Evolutionary conservation across 2,113 vertebrate genomes (phyloP).

Genomic region (Cygnus atratus): DNA sequence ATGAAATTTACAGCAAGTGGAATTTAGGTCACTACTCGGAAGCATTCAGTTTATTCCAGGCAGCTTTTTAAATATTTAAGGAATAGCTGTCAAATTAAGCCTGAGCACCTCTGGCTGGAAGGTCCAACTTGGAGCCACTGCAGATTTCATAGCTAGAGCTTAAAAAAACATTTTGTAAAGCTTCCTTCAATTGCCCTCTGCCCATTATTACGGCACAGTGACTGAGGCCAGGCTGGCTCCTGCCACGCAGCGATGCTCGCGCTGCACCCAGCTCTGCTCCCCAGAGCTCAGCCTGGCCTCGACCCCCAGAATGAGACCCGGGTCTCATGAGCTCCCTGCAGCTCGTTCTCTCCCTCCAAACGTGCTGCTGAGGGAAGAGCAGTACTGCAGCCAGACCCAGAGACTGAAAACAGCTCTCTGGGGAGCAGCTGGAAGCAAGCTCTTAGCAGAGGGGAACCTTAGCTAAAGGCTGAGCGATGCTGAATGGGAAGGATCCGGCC

Average conservation of each 20-base stretch:
- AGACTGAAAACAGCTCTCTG: not conserved
- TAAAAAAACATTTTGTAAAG: not conserved
- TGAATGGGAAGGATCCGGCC: not conserved
- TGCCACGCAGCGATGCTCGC: not conserved
- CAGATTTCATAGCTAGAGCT: not conserved
- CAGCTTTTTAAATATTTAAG: slow-evolving; percentile 69
- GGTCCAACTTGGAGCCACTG: not conserved
- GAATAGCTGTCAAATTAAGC: slow-evolving; percentile 52
- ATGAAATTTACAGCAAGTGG: slow-evolving; percentile 69
- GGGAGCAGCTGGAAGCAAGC: not conserved
- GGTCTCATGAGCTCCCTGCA: not conserved
- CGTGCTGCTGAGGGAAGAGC: not conserved
- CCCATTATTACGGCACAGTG: not conserved
- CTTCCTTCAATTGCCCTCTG: not conserved
- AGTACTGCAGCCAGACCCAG: not conserved
- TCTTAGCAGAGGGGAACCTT: not conserved
- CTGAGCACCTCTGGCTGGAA: slow-evolving; percentile 2
- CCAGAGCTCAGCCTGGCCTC: not conserved
- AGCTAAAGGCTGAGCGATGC: not conserved
- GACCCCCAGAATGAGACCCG: too few species aligned
- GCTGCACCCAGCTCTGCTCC: not conserved
- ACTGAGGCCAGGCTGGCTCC: not conserved
- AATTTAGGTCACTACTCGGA: slow-evolving; percentile 72
- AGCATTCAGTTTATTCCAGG: slow-evolving; percentile 69
- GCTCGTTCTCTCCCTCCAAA: not conserved